Evolutionary conservation across 2,888 invertebrate species (phyloP), one percentile per base, ranked within the genome.

Genomic region (Cataglyphis cursor): DNA sequence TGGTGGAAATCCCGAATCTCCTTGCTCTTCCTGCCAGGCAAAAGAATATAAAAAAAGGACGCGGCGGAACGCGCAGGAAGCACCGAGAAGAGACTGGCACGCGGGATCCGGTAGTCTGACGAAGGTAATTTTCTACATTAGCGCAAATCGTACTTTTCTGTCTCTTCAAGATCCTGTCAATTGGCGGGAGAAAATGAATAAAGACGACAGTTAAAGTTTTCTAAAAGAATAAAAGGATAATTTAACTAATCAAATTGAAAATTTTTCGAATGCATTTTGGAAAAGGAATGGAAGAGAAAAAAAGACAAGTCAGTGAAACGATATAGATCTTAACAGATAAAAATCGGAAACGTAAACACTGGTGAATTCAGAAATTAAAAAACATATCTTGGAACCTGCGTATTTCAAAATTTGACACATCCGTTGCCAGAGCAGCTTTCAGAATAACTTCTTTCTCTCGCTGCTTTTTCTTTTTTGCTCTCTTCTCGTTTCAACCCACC

Each of bases 91-190:
- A 84, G 66, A 68, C 54, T 65, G 65, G 62, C 82, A 86, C 87
- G 89, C 84, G 84, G 82, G 61, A 88, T 88, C 83, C 73, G 76
- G 85, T 70, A 85, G 87, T 66, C 85, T 87, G 84, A 80, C 88
- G 84, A 84, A 88, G 88, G 89, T 88, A 89, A 89, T 89, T 89
- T 89, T 89, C 88, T 89, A 89, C 88, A 85, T 85, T 82, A 87
- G 84, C 88, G 85, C 89, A 80, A 86, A 70, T 81, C 83, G 82
- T 76, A 83, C 74, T 84, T 75, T 89, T 82, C 75, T 51, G 73
- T 66, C 65, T 85, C 54, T 81, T 68, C 70, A 61, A 80, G 78
- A 70, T 44, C 28, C 44, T 28, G 73, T 85, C 76, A 65, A 64
- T 70, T 41, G 51, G 31, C 78, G n/a, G 8, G n/a, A 8, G 51